Percentiles rank a stretch among this genome's conserved stretches.
These are phyloP conservation scores for Mormyrus proboscirostris DNA, from an alignment of 2,797 vertebrate genomes.

Conservation along the genomic window DNA sequence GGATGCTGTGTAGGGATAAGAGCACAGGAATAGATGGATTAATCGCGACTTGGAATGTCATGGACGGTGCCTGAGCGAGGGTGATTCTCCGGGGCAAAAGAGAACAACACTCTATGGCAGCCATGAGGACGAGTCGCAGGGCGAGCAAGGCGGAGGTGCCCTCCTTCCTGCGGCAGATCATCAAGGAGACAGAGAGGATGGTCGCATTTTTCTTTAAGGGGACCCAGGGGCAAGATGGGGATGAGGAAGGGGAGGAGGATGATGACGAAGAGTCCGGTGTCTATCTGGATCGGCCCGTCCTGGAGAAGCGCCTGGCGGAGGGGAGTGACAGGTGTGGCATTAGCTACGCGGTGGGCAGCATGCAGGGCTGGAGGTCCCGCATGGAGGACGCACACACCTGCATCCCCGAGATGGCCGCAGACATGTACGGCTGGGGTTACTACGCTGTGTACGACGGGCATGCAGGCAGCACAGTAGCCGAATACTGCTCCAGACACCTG, in stretches of 20 bases:
- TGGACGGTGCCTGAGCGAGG: background rate
- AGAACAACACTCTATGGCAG: conserved; percentile 32
- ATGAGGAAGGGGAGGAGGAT: conserved; percentile 29
- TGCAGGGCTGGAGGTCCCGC: conserved; percentile 72
- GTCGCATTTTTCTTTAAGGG: conserved; percentile 67
- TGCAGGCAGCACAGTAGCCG: conserved; percentile 63
- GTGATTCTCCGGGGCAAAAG: background rate
- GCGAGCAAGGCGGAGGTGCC: conserved; percentile 65
- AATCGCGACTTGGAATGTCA: conserved; percentile 38
- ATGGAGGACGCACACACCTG: conserved; percentile 74
- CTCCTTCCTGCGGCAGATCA: conserved; percentile 62
- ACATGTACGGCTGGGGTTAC: conserved; percentile 63
- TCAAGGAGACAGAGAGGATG: conserved; percentile 67
- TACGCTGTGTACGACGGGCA: conserved; percentile 73
- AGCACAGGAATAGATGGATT: conserved; percentile 54
- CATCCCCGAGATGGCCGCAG: conserved; percentile 51
- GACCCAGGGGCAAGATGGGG: conserved; percentile 37
- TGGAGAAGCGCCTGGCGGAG: conserved; percentile 59
- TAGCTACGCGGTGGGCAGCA: conserved; percentile 63
- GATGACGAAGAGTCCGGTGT: conserved; percentile 43
- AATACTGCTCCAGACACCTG: conserved; percentile 66
- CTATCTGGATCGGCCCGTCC: conserved; percentile 58
- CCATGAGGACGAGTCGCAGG: conserved; percentile 59
- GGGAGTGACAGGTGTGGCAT: conserved; percentile 46
- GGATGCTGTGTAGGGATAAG: conserved; percentile 42